Base-by-base conservation (phyloP, 1,140 invertebrate species). In the Trachymyrmex cornetzi region DNA sequence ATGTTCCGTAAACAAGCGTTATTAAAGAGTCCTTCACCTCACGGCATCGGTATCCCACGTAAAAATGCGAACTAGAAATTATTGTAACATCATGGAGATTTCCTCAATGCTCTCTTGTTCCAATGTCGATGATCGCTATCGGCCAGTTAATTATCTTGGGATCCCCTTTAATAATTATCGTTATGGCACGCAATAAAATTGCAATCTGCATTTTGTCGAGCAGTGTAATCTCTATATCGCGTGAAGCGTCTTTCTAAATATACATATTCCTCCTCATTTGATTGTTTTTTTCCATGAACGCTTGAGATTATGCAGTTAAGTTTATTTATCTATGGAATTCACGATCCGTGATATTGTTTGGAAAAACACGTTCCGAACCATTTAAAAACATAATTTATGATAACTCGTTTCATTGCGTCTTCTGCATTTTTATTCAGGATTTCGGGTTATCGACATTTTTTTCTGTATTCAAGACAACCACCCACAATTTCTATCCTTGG, bases 1-100 rank as follows among this genome's bases (percentile, higher is more conserved):
- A 38, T 79, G 66, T 89, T 89, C 87, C 88, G 88, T 89, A 89
- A 89, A 89, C 87, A 89, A 72, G 75, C 11, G 22, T 63, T 48
- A 55, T 27, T 72, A 22, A 88, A 50, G 38, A 88, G 88, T 88
- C 69, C 53, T 79, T 88, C 53, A 75, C 87, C 75, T 34, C 0
- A 7, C n/a, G 19, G 24, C 7, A n/a, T 64, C 27, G 30, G 22
- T 34, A 61, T 89, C 72, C 50, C 87, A 22, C 9, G 27, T 27
- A 34, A 75, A 55, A 82, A 86, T 61, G 74, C 71, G 34, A 88
- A 59, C 27, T 61, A 88, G 64, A 55, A 82, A 77, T 63, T 64
- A 57, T 48, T 34, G 63, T 38, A 55, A 48, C 53, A 30, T 77
- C 3, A 34, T 22, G 19, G 1, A 50, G 34, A 53, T 55, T 69